Conservation (phyloP, 2,113 vertebrate genomes). For the Gymnobelideus leadbeateri region DNA sequence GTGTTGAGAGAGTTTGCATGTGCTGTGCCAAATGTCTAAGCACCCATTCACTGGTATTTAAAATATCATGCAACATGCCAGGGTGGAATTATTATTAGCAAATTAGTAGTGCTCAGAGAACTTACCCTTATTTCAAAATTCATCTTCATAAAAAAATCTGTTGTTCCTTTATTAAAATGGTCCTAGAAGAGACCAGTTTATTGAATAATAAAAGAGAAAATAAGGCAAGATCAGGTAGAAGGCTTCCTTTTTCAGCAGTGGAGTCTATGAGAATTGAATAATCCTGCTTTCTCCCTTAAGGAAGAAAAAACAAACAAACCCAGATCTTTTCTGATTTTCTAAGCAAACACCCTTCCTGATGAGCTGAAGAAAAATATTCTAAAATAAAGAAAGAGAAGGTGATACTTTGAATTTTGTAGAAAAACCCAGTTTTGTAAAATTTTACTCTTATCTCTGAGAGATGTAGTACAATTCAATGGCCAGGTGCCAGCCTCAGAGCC, state of each 20-base stretch:
- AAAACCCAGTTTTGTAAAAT: constrained; percentile 45
- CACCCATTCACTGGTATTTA: neutral
- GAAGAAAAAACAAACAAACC: constrained; percentile 4
- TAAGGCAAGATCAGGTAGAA: neutral
- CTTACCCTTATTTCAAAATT: constrained; percentile 37
- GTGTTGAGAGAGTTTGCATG: constrained; percentile 35
- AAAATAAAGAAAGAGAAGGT: neutral
- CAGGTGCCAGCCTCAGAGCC: neutral
- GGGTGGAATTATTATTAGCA: constrained; percentile 11
- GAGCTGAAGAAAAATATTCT: constrained; percentile 43
- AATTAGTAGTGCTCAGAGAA: constrained; percentile 46
- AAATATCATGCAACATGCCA: constrained; percentile 25
- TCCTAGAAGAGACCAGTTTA: constrained; percentile 18
- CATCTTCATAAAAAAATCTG: constrained; percentile 21
- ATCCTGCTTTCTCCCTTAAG: constrained; percentile 62
- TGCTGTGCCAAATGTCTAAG: constrained; percentile 18
- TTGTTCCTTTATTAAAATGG: constrained; percentile 34
- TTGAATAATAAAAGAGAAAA: constrained; percentile 12
- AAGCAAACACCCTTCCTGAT: constrained; percentile 48
- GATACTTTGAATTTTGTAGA: neutral
- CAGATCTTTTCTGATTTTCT: neutral
- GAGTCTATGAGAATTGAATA: constrained; percentile 41
- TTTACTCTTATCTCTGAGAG: neutral
- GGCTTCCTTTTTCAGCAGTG: neutral
- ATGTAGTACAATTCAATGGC: neutral